A percentile compares a stretch with the other conserved stretches of the same genome.
Conservation (phyloP, 2,797 vertebrate species). For the Catostomus latipinnis region DNA sequence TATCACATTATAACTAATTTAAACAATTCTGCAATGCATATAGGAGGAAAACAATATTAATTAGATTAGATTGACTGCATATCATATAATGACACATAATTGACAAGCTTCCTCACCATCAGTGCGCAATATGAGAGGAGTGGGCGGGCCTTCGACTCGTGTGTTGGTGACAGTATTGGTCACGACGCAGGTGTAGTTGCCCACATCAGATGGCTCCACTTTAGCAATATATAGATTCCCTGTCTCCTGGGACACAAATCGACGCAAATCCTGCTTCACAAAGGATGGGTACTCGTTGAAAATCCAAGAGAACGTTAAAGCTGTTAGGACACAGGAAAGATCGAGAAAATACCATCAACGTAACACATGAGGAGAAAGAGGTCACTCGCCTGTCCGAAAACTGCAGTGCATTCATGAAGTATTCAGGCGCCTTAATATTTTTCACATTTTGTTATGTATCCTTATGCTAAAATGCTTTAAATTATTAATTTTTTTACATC, state of each 20-base stretch:
- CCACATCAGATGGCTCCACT: slow-evolving; percentile 92
- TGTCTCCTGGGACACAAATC: slow-evolving; percentile 95
- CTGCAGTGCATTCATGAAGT: not conserved
- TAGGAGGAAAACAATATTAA: not conserved
- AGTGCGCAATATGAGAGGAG: slow-evolving; percentile 91
- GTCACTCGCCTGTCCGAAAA: slow-evolving; percentile 51
- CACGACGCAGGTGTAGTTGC: slow-evolving; percentile 98
- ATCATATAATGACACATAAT: not conserved
- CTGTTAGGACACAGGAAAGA: slow-evolving; percentile 71
- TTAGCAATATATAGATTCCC: slow-evolving; percentile 97
- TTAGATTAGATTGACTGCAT: not conserved
- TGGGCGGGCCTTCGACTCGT: slow-evolving; percentile 89
- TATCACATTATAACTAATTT: not conserved
- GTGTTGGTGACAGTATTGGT: slow-evolving; percentile 91
- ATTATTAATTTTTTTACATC: too few relatives aligned
- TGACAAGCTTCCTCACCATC: slow-evolving; percentile 82
- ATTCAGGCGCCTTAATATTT: too few relatives aligned
- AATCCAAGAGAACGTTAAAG: slow-evolving; percentile 94
- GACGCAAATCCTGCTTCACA: slow-evolving; percentile 92
- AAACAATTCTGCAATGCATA: not conserved
- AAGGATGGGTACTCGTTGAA: slow-evolving; percentile 94
- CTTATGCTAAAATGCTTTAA: too few relatives aligned
- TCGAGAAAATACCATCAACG: slow-evolving; percentile 24
- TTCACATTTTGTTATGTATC: too few relatives aligned
- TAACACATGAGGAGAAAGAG: slow-evolving; percentile 50